Conservation (phyloP, 2,113 vertebrate species). For the Poecilia latipinna region DNA sequence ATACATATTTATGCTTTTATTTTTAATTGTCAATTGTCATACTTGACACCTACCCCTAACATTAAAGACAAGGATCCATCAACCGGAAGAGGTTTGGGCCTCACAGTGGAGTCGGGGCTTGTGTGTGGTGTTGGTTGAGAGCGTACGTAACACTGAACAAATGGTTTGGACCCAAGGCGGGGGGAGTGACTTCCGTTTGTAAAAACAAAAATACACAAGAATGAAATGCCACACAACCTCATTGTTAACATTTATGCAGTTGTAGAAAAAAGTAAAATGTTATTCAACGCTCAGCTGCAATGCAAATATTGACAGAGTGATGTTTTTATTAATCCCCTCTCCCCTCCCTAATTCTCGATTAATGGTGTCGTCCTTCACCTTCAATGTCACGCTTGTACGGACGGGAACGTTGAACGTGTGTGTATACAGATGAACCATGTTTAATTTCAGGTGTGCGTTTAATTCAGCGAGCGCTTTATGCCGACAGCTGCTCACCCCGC, state of each 20-base stretch:
- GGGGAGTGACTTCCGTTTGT: background rate
- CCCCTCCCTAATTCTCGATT: background rate
- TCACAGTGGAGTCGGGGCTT: too few relatives aligned
- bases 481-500: constrained; percentile 38
- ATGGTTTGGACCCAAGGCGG: too few relatives aligned
- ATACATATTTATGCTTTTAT: too few relatives aligned
- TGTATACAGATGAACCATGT: constrained; percentile 41
- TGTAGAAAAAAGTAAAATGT: background rate
- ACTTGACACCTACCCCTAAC: too few relatives aligned
- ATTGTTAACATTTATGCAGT: background rate
- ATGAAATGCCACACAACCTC: background rate
- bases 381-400: constrained; percentile 67
- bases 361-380: background rate
- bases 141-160: too few relatives aligned
- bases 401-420: background rate
- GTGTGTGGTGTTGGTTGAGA: too few relatives aligned
- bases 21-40: too few relatives aligned
- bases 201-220: background rate
- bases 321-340: background rate
- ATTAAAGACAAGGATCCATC: too few relatives aligned
- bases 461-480: constrained; percentile 45
- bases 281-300: background rate
- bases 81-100: too few relatives aligned
- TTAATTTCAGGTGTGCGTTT: constrained; percentile 54
- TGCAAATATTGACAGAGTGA: background rate